These are phyloP conservation scores for Ochropacha duplaris DNA, from an alignment of 2,888 invertebrate genomes.

Conservation along the genomic window DNA sequence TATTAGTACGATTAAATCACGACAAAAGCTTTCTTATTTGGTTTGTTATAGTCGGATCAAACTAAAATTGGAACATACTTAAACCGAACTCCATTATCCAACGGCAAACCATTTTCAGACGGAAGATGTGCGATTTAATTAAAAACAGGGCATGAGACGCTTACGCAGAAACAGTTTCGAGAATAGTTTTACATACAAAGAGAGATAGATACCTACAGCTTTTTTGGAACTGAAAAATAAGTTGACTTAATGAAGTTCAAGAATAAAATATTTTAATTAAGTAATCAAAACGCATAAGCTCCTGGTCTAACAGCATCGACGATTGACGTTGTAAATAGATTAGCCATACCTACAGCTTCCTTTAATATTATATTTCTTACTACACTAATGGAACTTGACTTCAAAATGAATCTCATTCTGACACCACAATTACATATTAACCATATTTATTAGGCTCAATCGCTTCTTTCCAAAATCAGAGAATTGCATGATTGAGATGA, in stretches of 20 bases:
- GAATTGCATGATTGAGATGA: too few species aligned
- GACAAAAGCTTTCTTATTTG: not conserved
- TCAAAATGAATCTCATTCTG: slow-evolving; percentile 51
- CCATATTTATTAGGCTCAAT: slow-evolving; percentile 18
- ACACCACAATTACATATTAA: slow-evolving; percentile 44
- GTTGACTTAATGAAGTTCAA: not conserved
- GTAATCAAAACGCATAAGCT: not conserved
- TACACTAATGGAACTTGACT: slow-evolving; percentile 51
- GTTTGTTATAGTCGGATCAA: slow-evolving; percentile 1
- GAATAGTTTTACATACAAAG: slow-evolving; percentile 58
- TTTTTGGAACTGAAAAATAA: slow-evolving; percentile 13
- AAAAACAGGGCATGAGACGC: slow-evolving; percentile 31
- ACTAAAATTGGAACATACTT: slow-evolving; percentile 42
- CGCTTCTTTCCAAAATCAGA: too few species aligned
- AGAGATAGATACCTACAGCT: slow-evolving; percentile 18
- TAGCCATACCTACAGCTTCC: not conserved
- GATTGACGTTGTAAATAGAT: not conserved
- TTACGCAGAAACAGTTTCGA: slow-evolving; percentile 25
- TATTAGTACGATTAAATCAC: not conserved
- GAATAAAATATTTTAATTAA: not conserved
- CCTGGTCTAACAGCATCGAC: not conserved
- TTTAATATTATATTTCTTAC: not conserved
- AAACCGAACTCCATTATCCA: slow-evolving; percentile 39
- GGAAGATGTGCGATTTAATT: slow-evolving; percentile 42
- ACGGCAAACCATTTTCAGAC: slow-evolving; percentile 43